These are phyloP conservation scores for Drosophila sp. DNA, from an alignment of 1,140 invertebrate species.

Conservation along the genomic window DNA sequence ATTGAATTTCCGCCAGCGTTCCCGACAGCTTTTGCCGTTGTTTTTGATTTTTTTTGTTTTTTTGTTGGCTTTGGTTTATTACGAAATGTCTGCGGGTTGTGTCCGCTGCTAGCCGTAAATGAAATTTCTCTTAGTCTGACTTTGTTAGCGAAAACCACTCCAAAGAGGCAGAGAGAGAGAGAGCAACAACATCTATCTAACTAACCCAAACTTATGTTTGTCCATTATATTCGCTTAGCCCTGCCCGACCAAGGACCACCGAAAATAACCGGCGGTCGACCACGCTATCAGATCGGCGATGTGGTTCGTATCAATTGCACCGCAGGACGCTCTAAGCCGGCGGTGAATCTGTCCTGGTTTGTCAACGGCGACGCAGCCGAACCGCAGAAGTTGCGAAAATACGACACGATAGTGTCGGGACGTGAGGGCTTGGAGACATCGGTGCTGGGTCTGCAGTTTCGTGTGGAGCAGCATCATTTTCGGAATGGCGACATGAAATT, in stretches of 20 bases:
- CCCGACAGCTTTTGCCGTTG: constrained; percentile 42
- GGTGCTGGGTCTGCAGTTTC: constrained; percentile 87
- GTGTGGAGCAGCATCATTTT: constrained; percentile 87
- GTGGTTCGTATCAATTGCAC: constrained; percentile 88
- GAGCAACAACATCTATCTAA: constrained; percentile 20
- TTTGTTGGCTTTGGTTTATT: constrained; percentile 62
- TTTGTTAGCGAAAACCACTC: constrained; percentile 20
- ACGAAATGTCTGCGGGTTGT: constrained; percentile 46
- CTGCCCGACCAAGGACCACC: constrained; percentile 87
- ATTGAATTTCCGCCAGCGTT: constrained; percentile 75
- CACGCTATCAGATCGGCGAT: constrained; percentile 88
- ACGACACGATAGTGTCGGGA: constrained; percentile 84
- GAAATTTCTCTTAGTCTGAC: constrained; percentile 58
- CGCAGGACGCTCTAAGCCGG: constrained; percentile 87
- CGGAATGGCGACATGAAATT: constrained; percentile 88
- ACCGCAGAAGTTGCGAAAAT: constrained; percentile 83
- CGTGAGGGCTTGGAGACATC: constrained; percentile 86
- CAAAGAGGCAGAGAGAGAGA: no score
- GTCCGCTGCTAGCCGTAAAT: constrained; percentile 47
- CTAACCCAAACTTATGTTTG: constrained; percentile 27
- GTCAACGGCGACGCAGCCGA: constrained; percentile 89
- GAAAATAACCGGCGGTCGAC: constrained; percentile 86
- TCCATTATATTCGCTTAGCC: constrained; percentile 82
- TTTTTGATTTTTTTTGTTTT: constrained; percentile 21
- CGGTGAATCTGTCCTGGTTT: constrained; percentile 89